These are phyloP conservation scores for Drusus annulatus DNA, from an alignment of 1,140 invertebrate species.

Conservation along the genomic window DNA sequence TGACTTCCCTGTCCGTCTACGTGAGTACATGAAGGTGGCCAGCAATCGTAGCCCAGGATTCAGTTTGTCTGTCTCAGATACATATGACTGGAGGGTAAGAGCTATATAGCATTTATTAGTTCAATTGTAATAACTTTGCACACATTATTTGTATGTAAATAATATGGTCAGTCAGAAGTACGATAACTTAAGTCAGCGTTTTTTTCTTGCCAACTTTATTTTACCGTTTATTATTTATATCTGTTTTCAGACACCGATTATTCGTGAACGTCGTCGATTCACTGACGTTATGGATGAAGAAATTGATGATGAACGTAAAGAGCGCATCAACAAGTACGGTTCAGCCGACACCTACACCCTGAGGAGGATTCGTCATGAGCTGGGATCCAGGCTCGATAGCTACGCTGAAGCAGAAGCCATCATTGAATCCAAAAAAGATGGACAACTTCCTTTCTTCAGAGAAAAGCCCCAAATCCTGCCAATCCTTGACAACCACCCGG, in stretches of 20 bases:
- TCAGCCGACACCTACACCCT: slow-evolving; percentile 79
- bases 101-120: not conserved
- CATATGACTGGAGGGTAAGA: slow-evolving; percentile 82
- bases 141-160: too few species aligned
- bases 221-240: too few species aligned
- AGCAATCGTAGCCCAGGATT: slow-evolving; percentile 80
- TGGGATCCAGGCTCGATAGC: slow-evolving; percentile 84
- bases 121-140: too few species aligned
- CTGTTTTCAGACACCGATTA: slow-evolving; percentile 81
- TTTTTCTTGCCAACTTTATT: too few species aligned
- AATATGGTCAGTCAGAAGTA: too few species aligned
- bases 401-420: slow-evolving; percentile 89
- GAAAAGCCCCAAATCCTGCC: slow-evolving; percentile 86
- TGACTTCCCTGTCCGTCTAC: slow-evolving; percentile 90
- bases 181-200: too few species aligned
- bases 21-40: slow-evolving; percentile 95
- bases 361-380: slow-evolving; percentile 84
- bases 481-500: slow-evolving; percentile 84
- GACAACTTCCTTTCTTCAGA: slow-evolving; percentile 85
- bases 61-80: slow-evolving; percentile 76
- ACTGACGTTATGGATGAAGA: slow-evolving; percentile 97
- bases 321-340: slow-evolving; percentile 84
- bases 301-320: slow-evolving; percentile 91
- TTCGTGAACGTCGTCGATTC: slow-evolving; percentile 90
- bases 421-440: slow-evolving; percentile 84